Base-by-base conservation (phyloP, 2,888 invertebrate species). In the Meta bourneti region DNA sequence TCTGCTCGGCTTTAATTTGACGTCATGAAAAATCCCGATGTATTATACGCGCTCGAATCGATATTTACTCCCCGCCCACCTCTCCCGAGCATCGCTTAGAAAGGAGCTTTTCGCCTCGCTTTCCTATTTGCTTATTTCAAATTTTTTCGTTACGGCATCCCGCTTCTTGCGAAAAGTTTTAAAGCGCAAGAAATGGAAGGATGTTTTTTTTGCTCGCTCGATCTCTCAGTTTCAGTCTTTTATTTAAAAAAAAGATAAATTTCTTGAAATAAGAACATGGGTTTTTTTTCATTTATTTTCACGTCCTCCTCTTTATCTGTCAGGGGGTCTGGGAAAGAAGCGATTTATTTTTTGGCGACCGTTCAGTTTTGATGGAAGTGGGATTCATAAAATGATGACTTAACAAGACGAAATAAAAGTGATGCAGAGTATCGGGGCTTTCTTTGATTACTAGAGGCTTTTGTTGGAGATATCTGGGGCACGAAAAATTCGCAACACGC, bases 11-110 rank as follows among this genome's bases (percentile, higher is more conserved):
- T 90, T 90, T 90, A 90, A 90, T 90, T 90, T 90, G 81, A 90
- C 90, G 90, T 90, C 90, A 86, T 34, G 34, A 86, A 90, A 86
- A 90, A 90, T 81, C 81, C 81, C 90, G 90, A 90, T 86, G 82
- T 86, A 90, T 90, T 90, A 90, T 90, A 90, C 86, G 61, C 70
- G 51, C 69, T 81, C 34, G 80, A 86, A 90, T 90, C 90, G 90
- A 90, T 90, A 90, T 86, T n/a, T n/a, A n/a, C n/a, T 90, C 90
- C 86, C 90, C 90, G 54, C 90, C 90, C 81, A 85, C 52, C 86
- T n/a, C n/a, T n/a, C n/a, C n/a, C n/a, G 86, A 80, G 49, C 82
- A 86, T 90, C 86, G 81, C 90, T 77, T 86, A 81, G 86, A 80
- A 72, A 90, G 70, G 85, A 85, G 90, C 81, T 90, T 90, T 86